Conservation (phyloP, 2,113 vertebrate species). For the Elephas maximus region DNA sequence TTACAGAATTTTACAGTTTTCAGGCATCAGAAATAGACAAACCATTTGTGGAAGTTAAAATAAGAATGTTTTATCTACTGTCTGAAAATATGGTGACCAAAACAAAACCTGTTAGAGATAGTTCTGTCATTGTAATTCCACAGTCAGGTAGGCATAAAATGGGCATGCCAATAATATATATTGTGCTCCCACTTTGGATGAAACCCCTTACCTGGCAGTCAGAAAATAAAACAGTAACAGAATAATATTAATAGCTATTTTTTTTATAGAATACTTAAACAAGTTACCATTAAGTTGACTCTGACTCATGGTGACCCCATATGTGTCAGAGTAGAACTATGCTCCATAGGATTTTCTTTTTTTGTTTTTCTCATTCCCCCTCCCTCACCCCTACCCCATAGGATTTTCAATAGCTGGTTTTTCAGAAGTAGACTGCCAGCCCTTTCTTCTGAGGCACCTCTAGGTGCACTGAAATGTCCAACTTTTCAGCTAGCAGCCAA, state of each 20-base stretch:
- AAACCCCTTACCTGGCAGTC: background rate
- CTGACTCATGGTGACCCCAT: background rate
- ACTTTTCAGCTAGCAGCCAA: background rate
- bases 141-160: background rate
- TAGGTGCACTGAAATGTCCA: background rate
- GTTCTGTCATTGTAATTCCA: background rate
- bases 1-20: background rate
- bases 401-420: background rate
- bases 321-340: too few species aligned
- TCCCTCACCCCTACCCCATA: background rate
- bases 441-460: background rate
- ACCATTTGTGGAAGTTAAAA: background rate
- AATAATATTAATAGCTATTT: background rate
- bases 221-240: slow-evolving; percentile 9
- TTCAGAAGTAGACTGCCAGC: background rate
- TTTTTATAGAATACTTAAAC: background rate
- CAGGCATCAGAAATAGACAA: background rate
- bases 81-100: slow-evolving; percentile 6
- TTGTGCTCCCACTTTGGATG: background rate
- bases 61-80: background rate
- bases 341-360: background rate
- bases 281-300: background rate
- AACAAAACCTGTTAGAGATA: background rate
- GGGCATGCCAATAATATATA: background rate
- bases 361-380: too few species aligned